phyloP scores from a whole-genome alignment of 2,113 vertebrate genomes.

The Microcebus jonahi region DNA sequence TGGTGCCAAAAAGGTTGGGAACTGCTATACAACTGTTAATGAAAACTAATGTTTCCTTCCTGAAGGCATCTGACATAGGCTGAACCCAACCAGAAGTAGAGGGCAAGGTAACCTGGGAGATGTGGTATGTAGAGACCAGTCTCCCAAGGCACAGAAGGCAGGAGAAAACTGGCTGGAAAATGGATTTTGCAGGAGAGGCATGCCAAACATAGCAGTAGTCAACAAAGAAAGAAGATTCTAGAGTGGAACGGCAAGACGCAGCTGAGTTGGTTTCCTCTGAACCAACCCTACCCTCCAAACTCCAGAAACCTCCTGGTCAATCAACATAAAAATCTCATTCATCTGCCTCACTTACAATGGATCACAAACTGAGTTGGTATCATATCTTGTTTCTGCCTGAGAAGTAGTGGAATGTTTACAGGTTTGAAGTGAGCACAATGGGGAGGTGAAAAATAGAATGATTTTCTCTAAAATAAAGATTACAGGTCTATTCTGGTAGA shows the following conservation, averaged over 20 bases:
- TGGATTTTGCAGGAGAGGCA: background rate
- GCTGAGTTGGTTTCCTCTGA: background rate
- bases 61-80: background rate
- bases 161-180: background rate
- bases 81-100: background rate
- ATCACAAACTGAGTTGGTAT: background rate
- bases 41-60: background rate
- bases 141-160: background rate
- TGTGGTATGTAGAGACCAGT: background rate
- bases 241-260: background rate
- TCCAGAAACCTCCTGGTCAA: background rate
- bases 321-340: background rate
- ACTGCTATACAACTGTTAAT: background rate
- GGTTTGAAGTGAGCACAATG: background rate
- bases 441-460: background rate
- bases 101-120: background rate
- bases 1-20: too few relatives aligned
- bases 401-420: background rate
- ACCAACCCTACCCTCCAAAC: background rate
- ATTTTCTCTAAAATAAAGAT: background rate
- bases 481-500: background rate
- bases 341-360: too few relatives aligned
- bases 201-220: background rate
- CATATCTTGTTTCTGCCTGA: background rate
- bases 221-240: background rate